Conservation (phyloP, 2,113 vertebrate genomes). For the Rhagologus leucostigma region DNA sequence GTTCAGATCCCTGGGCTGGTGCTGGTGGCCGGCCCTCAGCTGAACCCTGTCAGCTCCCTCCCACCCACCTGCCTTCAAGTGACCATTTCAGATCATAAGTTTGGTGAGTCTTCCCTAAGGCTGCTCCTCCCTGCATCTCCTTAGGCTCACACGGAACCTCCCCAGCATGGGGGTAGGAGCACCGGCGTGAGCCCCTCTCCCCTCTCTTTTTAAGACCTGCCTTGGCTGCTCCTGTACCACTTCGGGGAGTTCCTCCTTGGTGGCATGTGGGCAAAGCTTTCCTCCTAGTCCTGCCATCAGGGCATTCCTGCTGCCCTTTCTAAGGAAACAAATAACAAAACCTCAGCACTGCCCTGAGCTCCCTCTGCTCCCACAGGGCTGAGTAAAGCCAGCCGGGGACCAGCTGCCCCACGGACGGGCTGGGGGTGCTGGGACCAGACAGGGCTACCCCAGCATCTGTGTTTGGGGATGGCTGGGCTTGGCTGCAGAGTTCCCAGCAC, state of each 20-base stretch:
- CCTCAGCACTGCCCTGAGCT: neutral
- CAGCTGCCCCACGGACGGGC: rapidly evolving
- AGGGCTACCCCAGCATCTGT: rapidly evolving
- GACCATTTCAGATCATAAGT: neutral
- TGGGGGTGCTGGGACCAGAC: neutral
- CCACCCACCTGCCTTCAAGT: neutral
- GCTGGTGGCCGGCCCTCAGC: neutral
- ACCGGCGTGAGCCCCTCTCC: neutral
- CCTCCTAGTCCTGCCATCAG: neutral
- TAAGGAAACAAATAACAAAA: neutral
- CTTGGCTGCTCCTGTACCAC: neutral
- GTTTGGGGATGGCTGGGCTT: neutral
- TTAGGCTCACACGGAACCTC: neutral
- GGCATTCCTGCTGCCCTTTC: neutral
- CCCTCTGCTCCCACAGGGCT: neutral
- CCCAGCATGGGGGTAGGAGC: neutral
- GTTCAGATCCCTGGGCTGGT: neutral
- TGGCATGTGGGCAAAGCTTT: neutral
- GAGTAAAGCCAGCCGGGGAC: neutral
- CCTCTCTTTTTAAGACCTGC: neutral
- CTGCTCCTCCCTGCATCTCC: neutral
- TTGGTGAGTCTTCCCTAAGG: neutral
- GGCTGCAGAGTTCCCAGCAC: neutral
- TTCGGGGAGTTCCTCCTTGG: neutral
- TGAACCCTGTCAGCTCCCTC: neutral